Evolutionary conservation across 2,888 invertebrate genomes (phyloP), one percentile per base, ranked within the genome.

Genomic region (Vanessa cardui): DNA sequence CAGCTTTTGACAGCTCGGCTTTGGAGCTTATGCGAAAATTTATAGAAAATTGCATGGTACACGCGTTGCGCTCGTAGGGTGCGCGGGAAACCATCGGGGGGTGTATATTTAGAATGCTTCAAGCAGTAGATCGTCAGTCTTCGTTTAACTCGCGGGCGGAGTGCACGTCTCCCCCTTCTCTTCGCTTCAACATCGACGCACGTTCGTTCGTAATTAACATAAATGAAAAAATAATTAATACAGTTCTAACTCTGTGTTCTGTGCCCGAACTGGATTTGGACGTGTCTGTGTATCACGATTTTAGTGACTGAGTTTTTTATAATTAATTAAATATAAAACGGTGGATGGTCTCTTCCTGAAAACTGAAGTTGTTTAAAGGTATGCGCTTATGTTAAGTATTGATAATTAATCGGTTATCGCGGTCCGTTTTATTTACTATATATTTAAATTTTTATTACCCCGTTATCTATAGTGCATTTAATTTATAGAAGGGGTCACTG

Each of bases 1-100:
- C 90, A 89, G 87, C 88, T 89, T 91, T 90, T 90, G 91, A 90
- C 90, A 90, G 89, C 83, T 80, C 78, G 86, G 89, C 86, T 88
- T 88, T 84, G 83, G 83, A 85, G 91, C 89, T 91, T 89, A 88
- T 83, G 87, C 85, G 90, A 90, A 90, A 90, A 89, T 92, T 90
- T 90, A 91, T 91, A 89, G 91, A 91, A 91, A 91, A 91, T 90
- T 90, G 90, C 89, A 91, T 86, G 87, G 83, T 81, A 84, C 83
- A 87, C 84, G 85, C 87, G 89, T 86, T 87, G 88, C 87, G 89
- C 84, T 81, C 82, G 77, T 80, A 79, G 84, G 84, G 84, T 83
- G 90, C 88, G 90, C 89, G 90, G 84, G 83, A 85, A 86, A 77
- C 78, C 78, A 71, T 80, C 81, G 86, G 84, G 88, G 90, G 90